Evolutionary conservation across 2,797 vertebrate species (phyloP).

Genomic region (Halcyon badia): DNA sequence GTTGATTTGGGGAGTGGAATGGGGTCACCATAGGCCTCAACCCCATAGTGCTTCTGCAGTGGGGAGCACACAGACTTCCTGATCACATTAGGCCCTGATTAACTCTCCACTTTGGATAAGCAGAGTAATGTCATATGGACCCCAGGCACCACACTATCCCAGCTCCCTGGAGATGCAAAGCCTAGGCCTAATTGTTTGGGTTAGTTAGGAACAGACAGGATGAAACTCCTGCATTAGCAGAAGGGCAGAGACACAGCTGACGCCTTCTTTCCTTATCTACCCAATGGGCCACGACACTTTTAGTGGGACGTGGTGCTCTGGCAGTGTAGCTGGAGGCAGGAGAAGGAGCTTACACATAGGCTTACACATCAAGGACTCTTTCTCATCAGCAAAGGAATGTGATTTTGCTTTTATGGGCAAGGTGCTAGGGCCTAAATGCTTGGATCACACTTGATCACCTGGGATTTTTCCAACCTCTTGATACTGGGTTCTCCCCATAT

Average conservation of each 20-base stretch:
- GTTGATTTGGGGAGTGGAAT: background rate
- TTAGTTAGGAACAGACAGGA: background rate
- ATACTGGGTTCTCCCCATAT: background rate
- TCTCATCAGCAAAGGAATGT: background rate
- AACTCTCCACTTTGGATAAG: background rate
- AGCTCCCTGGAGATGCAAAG: background rate
- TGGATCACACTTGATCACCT: background rate
- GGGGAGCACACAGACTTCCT: background rate
- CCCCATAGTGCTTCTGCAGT: background rate
- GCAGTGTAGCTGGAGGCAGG: background rate
- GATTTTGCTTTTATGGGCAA: background rate
- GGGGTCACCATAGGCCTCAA: background rate
- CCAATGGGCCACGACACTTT: background rate
- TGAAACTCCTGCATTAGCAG: background rate
- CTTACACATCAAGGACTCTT: background rate
- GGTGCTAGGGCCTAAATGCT: background rate
- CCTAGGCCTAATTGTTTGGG: background rate
- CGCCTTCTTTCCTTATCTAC: background rate
- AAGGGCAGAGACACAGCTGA: background rate
- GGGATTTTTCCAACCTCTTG: background rate
- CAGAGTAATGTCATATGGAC: background rate
- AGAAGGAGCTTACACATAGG: background rate
- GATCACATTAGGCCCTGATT: background rate
- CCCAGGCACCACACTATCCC: background rate
- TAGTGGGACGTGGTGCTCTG: background rate